Evolutionary conservation across 2,888 invertebrate genomes (phyloP), one percentile per base, ranked within the genome.

Genomic region (Standfussiana lucernea): DNA sequence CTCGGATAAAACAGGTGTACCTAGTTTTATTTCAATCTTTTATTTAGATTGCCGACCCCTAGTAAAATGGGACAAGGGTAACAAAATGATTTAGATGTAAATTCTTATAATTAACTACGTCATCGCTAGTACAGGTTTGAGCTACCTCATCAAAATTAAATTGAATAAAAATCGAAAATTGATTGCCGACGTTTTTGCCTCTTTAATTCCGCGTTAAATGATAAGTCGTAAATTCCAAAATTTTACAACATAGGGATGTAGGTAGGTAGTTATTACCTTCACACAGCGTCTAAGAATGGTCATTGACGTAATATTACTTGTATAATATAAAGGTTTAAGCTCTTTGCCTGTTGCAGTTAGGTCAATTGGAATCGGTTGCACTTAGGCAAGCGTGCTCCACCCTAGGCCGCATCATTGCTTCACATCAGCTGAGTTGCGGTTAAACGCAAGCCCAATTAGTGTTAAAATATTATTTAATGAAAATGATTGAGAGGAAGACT

Each of bases 231-330:
- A 77, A 67, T 65, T 69, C 13, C 11, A 21, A 18, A 73, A 71
- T 73, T 66, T 75, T 75, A 68, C 75, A 50, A 50, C n/a, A n/a
- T 24, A 35, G 11, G 21, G 18, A 1, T 45, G 1, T 15, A 42
- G 42, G 13, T 42, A 42, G 42, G 6, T 45, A 45, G 21, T 45
- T 45, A 45, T 21, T 47, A 47, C 21, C 21, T 21, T 47, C 7
- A 47, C 47, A 64, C 62, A 45, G 32, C 45, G 62, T 79, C 75
- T 77, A 42, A 64, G 40, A 86, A 80, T 68, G 83, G 82, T 24
- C 45, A 79, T 82, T 87, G 83, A 83, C 85, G 76, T n/a, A n/a
- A n/a, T n/a, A n/a, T n/a, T n/a, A n/a, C n/a, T n/a, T n/a, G n/a
- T n/a, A n/a, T n/a, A n/a, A n/a, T n/a, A n/a, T n/a, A n/a, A n/a